Evolutionary conservation across 1,140 invertebrate genomes (phyloP), one percentile per base, ranked within the genome.

Genomic region (Drosophila nigromelanica): DNA sequence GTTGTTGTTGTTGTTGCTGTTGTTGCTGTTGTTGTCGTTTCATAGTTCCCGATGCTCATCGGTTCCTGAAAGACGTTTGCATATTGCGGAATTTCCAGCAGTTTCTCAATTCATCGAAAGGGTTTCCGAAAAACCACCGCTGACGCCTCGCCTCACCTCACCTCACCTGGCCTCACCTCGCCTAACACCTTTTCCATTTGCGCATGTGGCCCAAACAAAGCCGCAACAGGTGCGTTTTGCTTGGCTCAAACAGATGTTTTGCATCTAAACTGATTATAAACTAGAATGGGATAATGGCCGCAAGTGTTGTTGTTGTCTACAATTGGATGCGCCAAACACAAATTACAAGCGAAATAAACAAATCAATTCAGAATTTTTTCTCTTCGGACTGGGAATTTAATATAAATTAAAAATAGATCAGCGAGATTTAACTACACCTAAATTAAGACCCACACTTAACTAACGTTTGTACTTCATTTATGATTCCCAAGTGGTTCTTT

Each of bases 31-130:
- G 24, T 47, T 39, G 24, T 54, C 7, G 50, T 10, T 24, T 21
- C 5, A 43, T 39, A 11, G 45, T 21, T 47, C 45, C 24, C 12
- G 47, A 48, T 27, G 47, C 30, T 8, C 24, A 5, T 8, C 21
- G 60, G 47, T 15, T 43, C 30, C 56, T 56, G 52, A 60, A 30
- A 35, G 69, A 55, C 62, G 62, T 70, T 86, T 30, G 40, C 60
- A 74, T 58, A 55, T 87, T 87, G 79, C 83, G 83, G 83, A 87
- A 87, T 89, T 87, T 87, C 83, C 83, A 89, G 83, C 82, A 89
- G 83, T 76, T 55, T 60, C 69, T 68, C 61, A 68, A 87, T 87
- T 89, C 79, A 87, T 80, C 76, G 60, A 86, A 86, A 87, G 82
- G 82, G 78, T 86, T 80, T 61, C 50, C 75, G 27, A 59, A 73